Conservation (phyloP, 2,888 invertebrate species). For the Eretmocerus hayati region DNA sequence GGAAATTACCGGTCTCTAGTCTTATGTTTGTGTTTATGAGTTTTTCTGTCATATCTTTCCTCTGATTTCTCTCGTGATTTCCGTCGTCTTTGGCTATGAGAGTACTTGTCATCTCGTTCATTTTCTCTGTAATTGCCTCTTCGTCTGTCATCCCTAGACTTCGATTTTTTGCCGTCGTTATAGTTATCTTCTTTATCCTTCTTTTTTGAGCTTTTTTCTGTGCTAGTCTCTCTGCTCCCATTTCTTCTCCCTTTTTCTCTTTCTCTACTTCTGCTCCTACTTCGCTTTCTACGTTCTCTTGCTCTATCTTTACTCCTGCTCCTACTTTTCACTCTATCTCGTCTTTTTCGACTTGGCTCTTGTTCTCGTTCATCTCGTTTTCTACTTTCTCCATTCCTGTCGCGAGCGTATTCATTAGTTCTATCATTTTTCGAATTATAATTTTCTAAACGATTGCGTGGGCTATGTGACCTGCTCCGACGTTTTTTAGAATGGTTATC, state of each 20-base stretch:
- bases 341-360: conserved; percentile 13
- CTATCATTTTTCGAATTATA: conserved; percentile 12
- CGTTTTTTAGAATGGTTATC: conserved; percentile 19
- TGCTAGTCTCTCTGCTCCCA: background rate
- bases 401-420: conserved; percentile 10
- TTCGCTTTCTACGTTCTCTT: conserved; percentile 15
- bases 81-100: conserved; percentile 2
- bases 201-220: background rate
- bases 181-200: background rate
- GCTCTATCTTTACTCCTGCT: conserved; percentile 16
- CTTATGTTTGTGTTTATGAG: background rate
- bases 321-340: conserved; percentile 16
- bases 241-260: conserved; percentile 8
- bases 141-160: background rate
- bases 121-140: too few species aligned
- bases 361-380: conserved; percentile 20
- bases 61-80: too few species aligned
- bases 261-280: conserved; percentile 17
- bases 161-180: too few species aligned
- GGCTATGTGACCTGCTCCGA: conserved; percentile 17
- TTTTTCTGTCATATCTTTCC: too few species aligned
- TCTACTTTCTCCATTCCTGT: conserved; percentile 23
- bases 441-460: conserved; percentile 18
- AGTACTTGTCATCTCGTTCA: too few species aligned
- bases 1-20: too few species aligned